Evolutionary conservation across 2,113 vertebrate genomes (phyloP).

Genomic region (Prinia subflava): DNA sequence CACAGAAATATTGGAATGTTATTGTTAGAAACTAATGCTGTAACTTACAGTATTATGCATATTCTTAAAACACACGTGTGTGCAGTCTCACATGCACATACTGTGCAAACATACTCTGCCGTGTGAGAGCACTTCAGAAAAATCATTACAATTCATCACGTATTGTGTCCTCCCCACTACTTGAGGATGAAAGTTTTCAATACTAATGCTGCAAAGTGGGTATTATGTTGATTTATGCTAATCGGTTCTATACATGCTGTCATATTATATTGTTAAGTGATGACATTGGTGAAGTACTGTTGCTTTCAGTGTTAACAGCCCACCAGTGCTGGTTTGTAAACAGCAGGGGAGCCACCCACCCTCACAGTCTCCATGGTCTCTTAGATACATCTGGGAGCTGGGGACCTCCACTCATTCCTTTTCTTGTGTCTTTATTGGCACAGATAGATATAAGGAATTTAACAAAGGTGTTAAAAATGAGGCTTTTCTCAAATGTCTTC

Average conservation of each 20-base stretch:
- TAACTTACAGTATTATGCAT: neutral
- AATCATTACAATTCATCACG: neutral
- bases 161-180: neutral
- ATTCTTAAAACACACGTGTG: neutral
- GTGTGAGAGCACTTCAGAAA: neutral
- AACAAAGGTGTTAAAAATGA: neutral
- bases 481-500: neutral
- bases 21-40: neutral
- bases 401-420: neutral
- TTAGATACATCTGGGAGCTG: neutral
- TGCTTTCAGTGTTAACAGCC: conserved; percentile 9
- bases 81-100: neutral
- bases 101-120: neutral
- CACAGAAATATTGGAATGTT: neutral
- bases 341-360: neutral
- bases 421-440: neutral
- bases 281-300: conserved; percentile 39
- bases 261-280: conserved; percentile 39
- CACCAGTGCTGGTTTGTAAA: neutral
- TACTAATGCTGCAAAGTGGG: conserved; percentile 48
- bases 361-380: neutral
- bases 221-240: conserved; percentile 69
- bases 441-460: neutral
- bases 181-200: conserved; percentile 58
- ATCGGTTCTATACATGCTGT: conserved; percentile 44